Base-by-base conservation (phyloP, 1,140 invertebrate genomes). In the Eurosta solidaginis region DNA sequence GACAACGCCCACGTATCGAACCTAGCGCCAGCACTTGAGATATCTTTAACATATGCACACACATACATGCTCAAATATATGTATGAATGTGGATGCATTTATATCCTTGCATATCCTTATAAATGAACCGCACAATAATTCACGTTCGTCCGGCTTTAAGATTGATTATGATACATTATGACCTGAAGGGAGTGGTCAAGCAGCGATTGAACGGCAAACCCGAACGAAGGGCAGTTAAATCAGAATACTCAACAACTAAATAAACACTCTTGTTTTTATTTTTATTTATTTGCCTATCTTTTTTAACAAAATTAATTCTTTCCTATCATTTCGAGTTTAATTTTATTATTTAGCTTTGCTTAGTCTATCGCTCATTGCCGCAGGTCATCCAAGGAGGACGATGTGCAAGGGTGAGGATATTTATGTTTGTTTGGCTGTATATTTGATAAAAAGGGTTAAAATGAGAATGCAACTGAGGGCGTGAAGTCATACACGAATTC, bases 401-500 rank as follows among this genome's bases (percentile, higher is more conserved):
- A 40, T 42, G n/a, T n/a, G 12, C 33, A 6, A 3, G 17, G 54
- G 17, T 25, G 29, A 14, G n/a, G n/a, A n/a, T n/a, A n/a, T n/a
- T n/a, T n/a, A 59, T 40, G n/a, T 22, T 10, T 68, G 5, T 59
- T 5, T 59, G 29, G 1, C 5, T 36, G 12, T 33, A 17, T 17
- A 6, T 59, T 68, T 9, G 36, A 68, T 42, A 9, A n/a, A 68
- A 68, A 40, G 59, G 59, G 59, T 17, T 68, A 68, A 68, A 68
- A 12, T 40, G 5, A 10, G 33, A 68, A 68, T n/a, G 59, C 59
- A n/a, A 68, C 59, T 40, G 1, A 68, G 59, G 59, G 59, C 59
- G 59, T 68, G 59, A 68, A 68, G 59, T 68, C 59, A 68, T 29
- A 68, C 59, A 68, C 59, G 59, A 68, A 33, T 40, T 40, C 17